Percentiles rank a stretch among this genome's conserved stretches.
These are phyloP conservation scores for Drosophila anomelani DNA, from an alignment of 2,888 invertebrate genomes.

Conservation along the genomic window DNA sequence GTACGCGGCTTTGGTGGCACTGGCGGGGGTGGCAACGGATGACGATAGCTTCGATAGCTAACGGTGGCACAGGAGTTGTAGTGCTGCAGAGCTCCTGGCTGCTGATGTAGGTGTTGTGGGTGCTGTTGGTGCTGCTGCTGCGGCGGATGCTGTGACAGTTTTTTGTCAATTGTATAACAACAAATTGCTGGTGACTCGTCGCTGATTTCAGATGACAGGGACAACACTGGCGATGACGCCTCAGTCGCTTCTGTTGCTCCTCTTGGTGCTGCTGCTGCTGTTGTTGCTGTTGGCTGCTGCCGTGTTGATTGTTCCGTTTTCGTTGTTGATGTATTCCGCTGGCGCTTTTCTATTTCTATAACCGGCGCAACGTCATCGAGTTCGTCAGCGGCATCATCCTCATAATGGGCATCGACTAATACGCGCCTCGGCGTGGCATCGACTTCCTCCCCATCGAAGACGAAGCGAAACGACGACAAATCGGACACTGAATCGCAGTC, in stretches of 20 bases:
- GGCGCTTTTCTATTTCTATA: constrained; percentile 78
- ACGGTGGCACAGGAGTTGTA: constrained; percentile 45
- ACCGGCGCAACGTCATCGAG: constrained; percentile 71
- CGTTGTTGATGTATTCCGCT: constrained; percentile 66
- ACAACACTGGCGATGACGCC: constrained; percentile 60
- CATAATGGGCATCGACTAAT: constrained; percentile 51
- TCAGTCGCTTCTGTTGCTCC: constrained; percentile 57
- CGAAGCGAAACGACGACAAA: constrained; percentile 83
- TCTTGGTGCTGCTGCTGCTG: constrained; percentile 28
- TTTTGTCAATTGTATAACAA: constrained; percentile 82
- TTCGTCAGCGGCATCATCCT: constrained; percentile 58
- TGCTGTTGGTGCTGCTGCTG: constrained; percentile 19
- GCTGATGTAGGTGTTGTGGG: constrained; percentile 1
- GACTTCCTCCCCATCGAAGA: constrained; percentile 81
- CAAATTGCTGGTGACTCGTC: constrained; percentile 80
- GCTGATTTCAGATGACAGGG: constrained; percentile 54
- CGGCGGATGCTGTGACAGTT: constrained; percentile 33
- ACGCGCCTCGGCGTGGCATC: constrained; percentile 48
- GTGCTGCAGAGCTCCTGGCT: constrained; percentile 29
- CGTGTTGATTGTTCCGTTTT: constrained; percentile 50
- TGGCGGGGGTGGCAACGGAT: constrained; percentile 63
- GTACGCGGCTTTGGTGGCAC: constrained; percentile 66
- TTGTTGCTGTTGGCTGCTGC: constrained; percentile 27
- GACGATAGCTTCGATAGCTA: constrained; percentile 52
- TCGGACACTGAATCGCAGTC: constrained; percentile 83